phyloP scores from a whole-genome alignment of 2,113 vertebrate genomes.

The Heteronetta atricapilla region DNA sequence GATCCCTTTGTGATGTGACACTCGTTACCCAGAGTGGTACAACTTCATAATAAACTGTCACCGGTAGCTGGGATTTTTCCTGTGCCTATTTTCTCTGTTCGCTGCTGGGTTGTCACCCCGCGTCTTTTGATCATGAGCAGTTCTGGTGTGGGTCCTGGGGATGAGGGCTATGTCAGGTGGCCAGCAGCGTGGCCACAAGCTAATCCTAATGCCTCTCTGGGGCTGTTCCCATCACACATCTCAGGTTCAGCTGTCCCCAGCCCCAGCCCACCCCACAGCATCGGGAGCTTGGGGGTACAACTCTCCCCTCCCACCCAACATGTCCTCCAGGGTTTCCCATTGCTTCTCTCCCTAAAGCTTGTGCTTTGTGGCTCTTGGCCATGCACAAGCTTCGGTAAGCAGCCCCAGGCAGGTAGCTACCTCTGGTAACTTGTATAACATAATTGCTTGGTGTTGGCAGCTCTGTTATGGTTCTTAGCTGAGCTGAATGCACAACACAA shows the following conservation, averaged over 20 bases:
- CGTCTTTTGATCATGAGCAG: neutral
- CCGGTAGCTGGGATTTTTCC: neutral
- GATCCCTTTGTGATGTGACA: neutral
- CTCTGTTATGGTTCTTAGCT: neutral
- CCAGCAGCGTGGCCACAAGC: neutral
- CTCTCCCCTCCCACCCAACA: neutral
- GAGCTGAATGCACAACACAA: neutral
- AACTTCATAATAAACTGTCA: neutral
- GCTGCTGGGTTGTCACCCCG: neutral
- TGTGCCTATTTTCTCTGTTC: neutral
- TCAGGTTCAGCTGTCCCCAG: neutral
- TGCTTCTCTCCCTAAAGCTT: neutral
- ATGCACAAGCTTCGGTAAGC: neutral
- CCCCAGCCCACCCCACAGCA: neutral
- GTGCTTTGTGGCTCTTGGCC: neutral
- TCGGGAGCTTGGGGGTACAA: neutral
- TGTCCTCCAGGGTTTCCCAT: rapidly evolving
- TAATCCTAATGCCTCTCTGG: neutral
- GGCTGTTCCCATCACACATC: neutral
- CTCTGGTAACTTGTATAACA: neutral
- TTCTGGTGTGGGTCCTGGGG: neutral
- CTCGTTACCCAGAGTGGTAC: neutral
- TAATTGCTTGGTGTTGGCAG: rapidly evolving
- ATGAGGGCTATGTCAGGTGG: neutral
- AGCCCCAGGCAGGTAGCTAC: neutral